A percentile compares a stretch with the other conserved stretches of the same genome.
Conservation (phyloP, 1,140 invertebrate genomes). For the Coenobita brevimanus region DNA sequence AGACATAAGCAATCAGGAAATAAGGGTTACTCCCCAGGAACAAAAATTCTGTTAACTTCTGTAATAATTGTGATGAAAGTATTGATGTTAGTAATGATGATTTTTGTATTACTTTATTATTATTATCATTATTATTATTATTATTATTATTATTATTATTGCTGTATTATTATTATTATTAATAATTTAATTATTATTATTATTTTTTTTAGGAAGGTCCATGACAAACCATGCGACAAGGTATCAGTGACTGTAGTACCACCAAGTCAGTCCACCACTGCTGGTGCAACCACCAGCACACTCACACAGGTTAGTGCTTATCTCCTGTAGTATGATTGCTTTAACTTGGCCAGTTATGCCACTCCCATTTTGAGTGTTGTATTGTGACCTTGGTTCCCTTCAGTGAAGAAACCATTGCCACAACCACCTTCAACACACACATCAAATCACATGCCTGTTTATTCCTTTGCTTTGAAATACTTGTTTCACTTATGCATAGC, state of each 20-base stretch:
- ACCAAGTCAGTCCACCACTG: constrained; percentile 18
- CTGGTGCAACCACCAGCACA: not conserved
- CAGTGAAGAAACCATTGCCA: no score
- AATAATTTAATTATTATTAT: not conserved
- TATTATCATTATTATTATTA: not conserved
- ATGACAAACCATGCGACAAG: constrained; percentile 56
- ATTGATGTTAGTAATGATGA: no score
- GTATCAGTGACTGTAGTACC: constrained; percentile 45
- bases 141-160: not conserved
- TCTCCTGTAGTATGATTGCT: no score
- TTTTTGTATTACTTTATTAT: not conserved
- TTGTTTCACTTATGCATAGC: no score
- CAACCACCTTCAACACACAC: no score
- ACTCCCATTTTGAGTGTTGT: no score
- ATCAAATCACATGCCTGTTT: no score
- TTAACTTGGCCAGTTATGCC: no score
- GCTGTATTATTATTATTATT: not conserved
- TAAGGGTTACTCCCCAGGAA: no score
- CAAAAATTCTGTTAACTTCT: no score
- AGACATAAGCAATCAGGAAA: no score
- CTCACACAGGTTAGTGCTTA: constrained; percentile 28
- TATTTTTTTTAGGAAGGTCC: constrained; percentile 29
- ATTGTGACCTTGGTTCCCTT: not conserved
- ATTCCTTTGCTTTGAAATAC: no score
- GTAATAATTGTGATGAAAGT: not conserved